Evolutionary conservation across 2,888 invertebrate species (phyloP), one percentile per base, ranked within the genome.

Genomic region (Agrilus mali): DNA sequence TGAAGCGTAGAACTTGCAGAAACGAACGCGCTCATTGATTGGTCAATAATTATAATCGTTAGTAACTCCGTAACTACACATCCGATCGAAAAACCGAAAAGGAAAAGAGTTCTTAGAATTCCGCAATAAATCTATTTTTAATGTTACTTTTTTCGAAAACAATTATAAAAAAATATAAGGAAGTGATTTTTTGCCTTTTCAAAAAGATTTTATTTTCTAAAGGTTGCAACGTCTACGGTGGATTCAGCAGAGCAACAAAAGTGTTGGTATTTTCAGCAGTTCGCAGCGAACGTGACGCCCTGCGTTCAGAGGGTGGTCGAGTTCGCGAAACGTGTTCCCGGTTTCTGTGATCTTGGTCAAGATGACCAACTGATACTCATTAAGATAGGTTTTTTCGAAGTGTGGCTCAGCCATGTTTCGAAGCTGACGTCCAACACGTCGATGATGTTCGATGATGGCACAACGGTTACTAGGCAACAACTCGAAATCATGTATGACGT

Each of bases 361-460:
- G 95, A 95, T 63, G 96, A 96, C 70, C 96, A 97, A 69, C 76
- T 97, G 55, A 92, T 95, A 55, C 77, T 97, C 53, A 92, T 96
- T 60, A 96, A 97, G 74, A 80, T 83, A 61, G 94, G 95, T 48
- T 97, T 97, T 73, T 93, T 94, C 66, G 96, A 96, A 70, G 82
- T 94, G 49, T 96, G 95, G 94, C 74, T 95, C 52, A 82, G 87
- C 38, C 83, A 93, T 59, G 82, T 87, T 50, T 78, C 89, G 8
- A 78, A 85, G 50, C 77, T 90, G 68, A 84, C 87, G 35, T 80
- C 80, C 33, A 77, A 81, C 46, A 73, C 80, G 40, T 78, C 80
- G 52, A 72, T 96, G 64, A 85, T 90, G 47, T 89, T 95, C 63
- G 86, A 88, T 53, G 93, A 96, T 64, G 95, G 95, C 34, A 83